A percentile compares a stretch with the other conserved stretches of the same genome.
These are phyloP conservation scores for Microctenopoma lineatum DNA, from an alignment of 2,797 vertebrate species.

Conservation along the genomic window DNA sequence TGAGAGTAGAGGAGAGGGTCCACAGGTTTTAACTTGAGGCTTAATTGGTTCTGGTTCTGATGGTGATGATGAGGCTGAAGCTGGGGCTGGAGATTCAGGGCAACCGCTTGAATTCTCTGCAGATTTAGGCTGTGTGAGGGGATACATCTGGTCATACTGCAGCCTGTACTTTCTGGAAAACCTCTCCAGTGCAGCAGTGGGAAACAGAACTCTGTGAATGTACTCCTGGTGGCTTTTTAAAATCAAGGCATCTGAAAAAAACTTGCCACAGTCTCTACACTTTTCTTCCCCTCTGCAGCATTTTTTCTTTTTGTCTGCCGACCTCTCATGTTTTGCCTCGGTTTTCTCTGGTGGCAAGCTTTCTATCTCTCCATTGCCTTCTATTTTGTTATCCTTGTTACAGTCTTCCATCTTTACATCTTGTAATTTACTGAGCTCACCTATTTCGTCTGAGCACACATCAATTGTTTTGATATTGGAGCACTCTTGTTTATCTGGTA, in stretches of 20 bases:
- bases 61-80: conserved; percentile 75
- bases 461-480: conserved; percentile 53
- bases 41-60: conserved; percentile 82
- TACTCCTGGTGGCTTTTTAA: conserved; percentile 99
- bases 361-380: conserved; percentile 34
- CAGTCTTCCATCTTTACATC: conserved; percentile 27
- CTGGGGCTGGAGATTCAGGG: conserved; percentile 77
- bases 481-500: conserved; percentile 51
- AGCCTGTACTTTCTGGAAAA: conserved; percentile 97
- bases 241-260: conserved; percentile 96
- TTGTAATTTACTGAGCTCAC: conserved; percentile 38
- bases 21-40: conserved; percentile 80
- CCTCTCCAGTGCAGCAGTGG: conserved; percentile 91
- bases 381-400: conserved; percentile 29
- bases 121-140: conserved; percentile 86
- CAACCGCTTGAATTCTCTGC: conserved; percentile 75
- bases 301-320: conserved; percentile 47
- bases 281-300: conserved; percentile 81
- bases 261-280: conserved; percentile 92
- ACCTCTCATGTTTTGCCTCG: conserved; percentile 39
- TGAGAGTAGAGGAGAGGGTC: conserved; percentile 42
- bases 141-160: conserved; percentile 95
- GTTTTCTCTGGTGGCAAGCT: conserved; percentile 33
- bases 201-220: conserved; percentile 92
- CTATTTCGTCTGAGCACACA: conserved; percentile 46